Percentiles rank a stretch among this genome's conserved stretches.
phyloP scores from a whole-genome alignment of 2,113 vertebrate genomes.

The Lota lota region DNA sequence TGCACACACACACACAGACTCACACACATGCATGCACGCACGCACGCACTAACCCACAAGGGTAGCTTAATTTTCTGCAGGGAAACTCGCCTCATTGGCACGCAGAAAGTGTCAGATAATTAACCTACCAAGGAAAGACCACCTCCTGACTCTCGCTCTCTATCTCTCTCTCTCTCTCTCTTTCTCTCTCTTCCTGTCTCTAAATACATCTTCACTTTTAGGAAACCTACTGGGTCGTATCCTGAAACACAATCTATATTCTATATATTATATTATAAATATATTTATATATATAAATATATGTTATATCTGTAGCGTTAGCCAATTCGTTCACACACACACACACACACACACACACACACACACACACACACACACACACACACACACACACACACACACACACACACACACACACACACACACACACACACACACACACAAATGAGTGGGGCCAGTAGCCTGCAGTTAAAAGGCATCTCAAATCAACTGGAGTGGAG shows the following conservation, averaged over 20 bases:
- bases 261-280: no score
- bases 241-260: no score
- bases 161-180: constrained; percentile 13
- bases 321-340: no score
- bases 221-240: no score
- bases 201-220: background rate
- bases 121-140: constrained; percentile 44
- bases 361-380: background rate
- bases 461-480: no score
- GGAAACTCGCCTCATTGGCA: constrained; percentile 31
- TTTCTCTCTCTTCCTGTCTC: constrained; percentile 6
- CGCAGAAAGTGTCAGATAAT: constrained; percentile 51
- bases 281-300: no score
- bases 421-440: background rate
- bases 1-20: constrained; percentile 15
- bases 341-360: background rate
- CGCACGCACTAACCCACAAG: background rate
- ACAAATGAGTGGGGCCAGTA: background rate
- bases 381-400: constrained; percentile 3
- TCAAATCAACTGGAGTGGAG: background rate
- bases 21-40: constrained; percentile 11
- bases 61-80: constrained; percentile 39
- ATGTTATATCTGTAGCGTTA: no score
- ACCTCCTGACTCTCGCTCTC: background rate
- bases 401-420: constrained; percentile 11